These are phyloP conservation scores for Entomyzon cyanotis DNA, from an alignment of 2,113 vertebrate species.

Conservation along the genomic window DNA sequence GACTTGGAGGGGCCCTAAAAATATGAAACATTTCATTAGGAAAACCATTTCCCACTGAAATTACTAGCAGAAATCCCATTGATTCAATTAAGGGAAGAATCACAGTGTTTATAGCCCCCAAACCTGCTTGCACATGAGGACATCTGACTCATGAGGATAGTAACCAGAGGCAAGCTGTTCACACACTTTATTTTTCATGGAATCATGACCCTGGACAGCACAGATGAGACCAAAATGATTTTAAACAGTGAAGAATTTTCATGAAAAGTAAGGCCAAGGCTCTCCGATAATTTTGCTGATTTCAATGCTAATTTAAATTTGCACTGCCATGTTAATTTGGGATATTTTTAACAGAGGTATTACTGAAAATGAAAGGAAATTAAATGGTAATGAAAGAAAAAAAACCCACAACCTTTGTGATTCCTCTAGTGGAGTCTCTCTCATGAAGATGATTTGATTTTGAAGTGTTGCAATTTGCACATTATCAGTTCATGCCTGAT, in stretches of 20 bases:
- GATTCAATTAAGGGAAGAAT: conserved; percentile 1
- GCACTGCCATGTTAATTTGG: not conserved
- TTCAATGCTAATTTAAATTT: not conserved
- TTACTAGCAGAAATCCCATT: not conserved
- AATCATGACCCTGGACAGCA: not conserved
- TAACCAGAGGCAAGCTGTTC: conserved; percentile 2
- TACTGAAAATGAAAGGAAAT: not conserved
- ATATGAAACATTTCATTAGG: not conserved
- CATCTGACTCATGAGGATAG: not conserved
- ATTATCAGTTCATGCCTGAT: rapidly evolving
- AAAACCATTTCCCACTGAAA: not conserved
- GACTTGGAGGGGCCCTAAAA: not conserved
- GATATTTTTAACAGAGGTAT: not conserved
- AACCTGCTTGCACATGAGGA: not conserved
- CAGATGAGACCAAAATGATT: not conserved
- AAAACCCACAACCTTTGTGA: not conserved
- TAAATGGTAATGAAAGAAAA: not conserved
- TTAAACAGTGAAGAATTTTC: not conserved
- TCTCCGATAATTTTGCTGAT: not conserved
- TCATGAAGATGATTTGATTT: not conserved
- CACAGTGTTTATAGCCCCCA: not conserved
- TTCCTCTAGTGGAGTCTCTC: not conserved
- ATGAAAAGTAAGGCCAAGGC: not conserved
- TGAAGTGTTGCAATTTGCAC: not conserved
- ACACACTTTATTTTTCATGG: not conserved